Evolutionary conservation across 2,797 vertebrate genomes (phyloP).

Genomic region (Hipposideros larvatus): DNA sequence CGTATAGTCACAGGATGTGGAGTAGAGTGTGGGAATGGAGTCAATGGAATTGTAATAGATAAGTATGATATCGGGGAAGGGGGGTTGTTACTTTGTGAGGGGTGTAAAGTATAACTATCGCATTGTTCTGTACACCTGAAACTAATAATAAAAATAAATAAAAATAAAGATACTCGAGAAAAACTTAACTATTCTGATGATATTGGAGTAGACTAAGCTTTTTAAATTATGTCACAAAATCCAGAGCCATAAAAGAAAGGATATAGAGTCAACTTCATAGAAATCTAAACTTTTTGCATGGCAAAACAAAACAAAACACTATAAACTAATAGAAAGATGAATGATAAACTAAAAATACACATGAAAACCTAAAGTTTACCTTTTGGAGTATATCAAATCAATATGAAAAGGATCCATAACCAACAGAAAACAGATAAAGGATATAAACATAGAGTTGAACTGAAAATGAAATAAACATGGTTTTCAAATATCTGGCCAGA

Average conservation of each 20-base stretch:
- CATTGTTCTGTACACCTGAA: no score
- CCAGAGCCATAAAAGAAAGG: slow-evolving; percentile 1
- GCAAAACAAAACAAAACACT: not conserved
- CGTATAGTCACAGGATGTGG: no score
- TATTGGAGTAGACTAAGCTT: slow-evolving; percentile 29
- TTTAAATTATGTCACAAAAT: slow-evolving; percentile 26
- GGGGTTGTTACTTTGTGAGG: no score
- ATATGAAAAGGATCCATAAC: slow-evolving; percentile 5
- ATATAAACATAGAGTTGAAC: not conserved
- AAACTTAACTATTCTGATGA: slow-evolving; percentile 61
- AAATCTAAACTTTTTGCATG: slow-evolving; percentile 42
- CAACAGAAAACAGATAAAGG: slow-evolving; percentile 15
- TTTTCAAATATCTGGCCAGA: not conserved
- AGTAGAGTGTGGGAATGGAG: no score
- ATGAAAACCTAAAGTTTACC: slow-evolving; percentile 48
- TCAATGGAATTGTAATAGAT: no score
- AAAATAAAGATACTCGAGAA: slow-evolving; percentile 31
- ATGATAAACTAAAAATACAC: slow-evolving; percentile 43
- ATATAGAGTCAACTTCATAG: slow-evolving; percentile 7
- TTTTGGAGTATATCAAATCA: not conserved
- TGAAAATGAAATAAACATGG: slow-evolving; percentile 39
- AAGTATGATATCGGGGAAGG: no score
- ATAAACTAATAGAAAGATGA: not conserved
- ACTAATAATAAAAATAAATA: no score
- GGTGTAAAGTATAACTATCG: no score